Conservation (phyloP, 2,888 invertebrate species). For the Pterobdella sp. region DNA sequence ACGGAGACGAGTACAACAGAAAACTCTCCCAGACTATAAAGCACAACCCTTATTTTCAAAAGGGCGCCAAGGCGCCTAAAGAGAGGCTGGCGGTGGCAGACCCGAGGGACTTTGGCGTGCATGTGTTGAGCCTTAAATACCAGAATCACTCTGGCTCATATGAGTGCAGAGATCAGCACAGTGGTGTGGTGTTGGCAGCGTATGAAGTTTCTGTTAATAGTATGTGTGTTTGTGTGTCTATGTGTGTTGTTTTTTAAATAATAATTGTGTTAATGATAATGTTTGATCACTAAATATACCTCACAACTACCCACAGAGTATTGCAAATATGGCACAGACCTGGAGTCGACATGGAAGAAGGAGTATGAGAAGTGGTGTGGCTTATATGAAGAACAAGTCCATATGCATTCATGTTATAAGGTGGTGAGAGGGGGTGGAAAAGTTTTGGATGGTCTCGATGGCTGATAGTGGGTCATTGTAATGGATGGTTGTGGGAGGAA, state of each 20-base stretch:
- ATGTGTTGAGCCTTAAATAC: neutral
- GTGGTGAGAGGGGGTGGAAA: neutral
- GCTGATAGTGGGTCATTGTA: too few species aligned
- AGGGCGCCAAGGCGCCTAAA: neutral
- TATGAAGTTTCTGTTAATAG: neutral
- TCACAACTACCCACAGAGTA: too few species aligned
- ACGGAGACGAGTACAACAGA: neutral
- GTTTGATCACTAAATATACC: too few species aligned
- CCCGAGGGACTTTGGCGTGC: neutral
- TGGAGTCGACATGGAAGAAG: neutral
- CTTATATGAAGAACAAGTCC: neutral
- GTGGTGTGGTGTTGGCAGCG: neutral
- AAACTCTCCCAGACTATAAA: neutral
- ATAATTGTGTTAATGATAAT: neutral
- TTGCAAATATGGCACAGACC: neutral
- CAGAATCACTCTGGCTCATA: neutral
- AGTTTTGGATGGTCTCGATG: neutral
- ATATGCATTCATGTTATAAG: neutral
- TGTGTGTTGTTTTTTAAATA: neutral
- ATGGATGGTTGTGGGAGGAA: too few species aligned
- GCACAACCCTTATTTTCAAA: slow-evolving; percentile 1
- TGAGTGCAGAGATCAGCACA: neutral
- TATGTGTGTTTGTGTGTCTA: neutral
- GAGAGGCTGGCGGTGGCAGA: neutral
- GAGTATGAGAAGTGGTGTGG: neutral